Evolutionary conservation across 2,113 vertebrate genomes (phyloP).

Genomic region (Andinoacara biseriatus): DNA sequence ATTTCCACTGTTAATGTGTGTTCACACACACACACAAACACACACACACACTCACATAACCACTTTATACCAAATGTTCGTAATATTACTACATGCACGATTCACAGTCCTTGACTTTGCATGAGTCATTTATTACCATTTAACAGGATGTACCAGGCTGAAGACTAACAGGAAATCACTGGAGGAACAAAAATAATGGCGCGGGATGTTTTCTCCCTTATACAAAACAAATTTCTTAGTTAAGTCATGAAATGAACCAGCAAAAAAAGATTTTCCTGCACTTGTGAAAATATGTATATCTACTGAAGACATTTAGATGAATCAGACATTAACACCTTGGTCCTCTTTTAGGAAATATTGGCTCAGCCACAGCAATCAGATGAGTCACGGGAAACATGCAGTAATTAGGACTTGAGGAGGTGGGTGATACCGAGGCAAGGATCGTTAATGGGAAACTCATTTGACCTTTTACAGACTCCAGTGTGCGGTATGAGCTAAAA

Average conservation of each 20-base stretch:
- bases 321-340: background rate
- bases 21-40: background rate
- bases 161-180: background rate
- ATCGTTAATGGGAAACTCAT: background rate
- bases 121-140: background rate
- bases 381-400: background rate
- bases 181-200: background rate
- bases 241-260: background rate
- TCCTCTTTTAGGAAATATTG: background rate
- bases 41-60: too few species aligned
- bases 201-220: background rate
- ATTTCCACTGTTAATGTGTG: background rate
- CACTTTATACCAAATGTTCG: background rate
- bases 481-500: background rate
- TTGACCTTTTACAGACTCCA: background rate
- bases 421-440: background rate
- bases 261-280: background rate
- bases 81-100: background rate
- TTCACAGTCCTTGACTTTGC: background rate
- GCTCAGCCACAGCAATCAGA: background rate
- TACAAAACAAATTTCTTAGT: background rate
- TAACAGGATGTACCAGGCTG: background rate
- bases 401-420: background rate
- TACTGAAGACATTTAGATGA: background rate
- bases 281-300: rapidly evolving